These are phyloP conservation scores for Saturnia pavonia DNA, from an alignment of 2,888 invertebrate genomes.

Conservation along the genomic window DNA sequence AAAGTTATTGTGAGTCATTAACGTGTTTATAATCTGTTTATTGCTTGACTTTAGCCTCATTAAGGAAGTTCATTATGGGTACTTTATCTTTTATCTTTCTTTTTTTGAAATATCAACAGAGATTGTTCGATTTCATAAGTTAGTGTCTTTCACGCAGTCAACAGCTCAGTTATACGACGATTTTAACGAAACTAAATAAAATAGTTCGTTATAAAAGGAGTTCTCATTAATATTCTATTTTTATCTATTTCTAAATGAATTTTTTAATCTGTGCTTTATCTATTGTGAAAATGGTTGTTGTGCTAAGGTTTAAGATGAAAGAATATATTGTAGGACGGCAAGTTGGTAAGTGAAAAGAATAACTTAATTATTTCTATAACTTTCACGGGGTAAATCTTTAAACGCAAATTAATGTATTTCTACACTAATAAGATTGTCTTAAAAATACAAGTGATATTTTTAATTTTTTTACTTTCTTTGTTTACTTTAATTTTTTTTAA, in stretches of 20 bases:
- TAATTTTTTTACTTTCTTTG: no score
- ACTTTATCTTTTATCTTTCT: conserved; percentile 33
- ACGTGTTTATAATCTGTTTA: conserved; percentile 25
- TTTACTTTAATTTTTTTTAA: no score
- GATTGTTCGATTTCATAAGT: conserved; percentile 25
- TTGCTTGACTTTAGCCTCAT: conserved; percentile 35
- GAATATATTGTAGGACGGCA: conserved; percentile 28
- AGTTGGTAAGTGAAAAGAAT: conserved; percentile 30
- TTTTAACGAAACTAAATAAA: background rate
- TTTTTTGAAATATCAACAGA: conserved; percentile 27
- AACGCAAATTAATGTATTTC: no score
- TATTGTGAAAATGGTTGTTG: conserved; percentile 39
- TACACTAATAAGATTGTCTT: no score
- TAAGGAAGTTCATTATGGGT: conserved; percentile 31
- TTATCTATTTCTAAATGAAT: background rate
- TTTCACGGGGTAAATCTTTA: no score
- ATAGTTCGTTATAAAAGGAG: background rate
- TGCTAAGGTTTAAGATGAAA: conserved; percentile 34
- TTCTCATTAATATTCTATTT: background rate
- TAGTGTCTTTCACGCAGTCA: conserved; percentile 28
- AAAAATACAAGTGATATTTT: no score
- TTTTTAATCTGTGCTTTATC: background rate
- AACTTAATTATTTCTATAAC: no score
- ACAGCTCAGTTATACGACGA: background rate
- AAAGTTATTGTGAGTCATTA: background rate